Evolutionary conservation across 2,797 vertebrate species (phyloP), one percentile per base, ranked within the genome.

Genomic region (Cercopithecus diana): DNA sequence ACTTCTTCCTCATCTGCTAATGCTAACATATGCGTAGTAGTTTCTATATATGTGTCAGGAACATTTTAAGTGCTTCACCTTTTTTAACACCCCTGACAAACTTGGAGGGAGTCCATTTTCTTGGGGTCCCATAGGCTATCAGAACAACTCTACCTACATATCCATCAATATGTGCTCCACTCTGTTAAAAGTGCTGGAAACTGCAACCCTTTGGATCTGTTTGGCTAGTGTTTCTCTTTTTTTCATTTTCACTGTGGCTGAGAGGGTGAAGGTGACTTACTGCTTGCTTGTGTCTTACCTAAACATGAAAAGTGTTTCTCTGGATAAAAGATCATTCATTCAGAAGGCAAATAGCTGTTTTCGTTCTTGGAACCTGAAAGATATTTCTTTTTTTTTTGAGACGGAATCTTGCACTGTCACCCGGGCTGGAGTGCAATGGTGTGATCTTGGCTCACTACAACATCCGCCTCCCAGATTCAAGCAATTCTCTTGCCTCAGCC

Each of bases 301-400:
- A 45, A 67, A 75, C 12, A 4, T 91, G 57, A 48, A 72, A 95
- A 58, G 19, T 45, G 30, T 84, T 92, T 88, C 92, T 72, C 70
- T 88, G 81, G 33, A 48, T 92, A 55, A 94, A 96, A 61, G 45
- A 55, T 14, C 33, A 72, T 90, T 97, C 72, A 83, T 73, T 87
- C 41, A 61, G 10, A 43, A 58, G 55, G 93, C 36, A 92, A 80
- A 50, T n/a, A 48, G 4, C 28, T 36, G 12, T 55, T 96, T 93
- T 96, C 24, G 88, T 88, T 85, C 41, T 93, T 43, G 64, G 73
- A 75, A 90, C 0, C 64, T 33, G 20, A 90, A 79, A 73, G 24
- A 13, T 67, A 82, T 93, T 92, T 39, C 39, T 75, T 93, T 36
- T 93, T 80, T 85, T 55, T 55, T 22, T 22, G 20, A 55, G 52